phyloP scores from a whole-genome alignment of 1,140 invertebrate species.

The Drosophila rufa region DNA sequence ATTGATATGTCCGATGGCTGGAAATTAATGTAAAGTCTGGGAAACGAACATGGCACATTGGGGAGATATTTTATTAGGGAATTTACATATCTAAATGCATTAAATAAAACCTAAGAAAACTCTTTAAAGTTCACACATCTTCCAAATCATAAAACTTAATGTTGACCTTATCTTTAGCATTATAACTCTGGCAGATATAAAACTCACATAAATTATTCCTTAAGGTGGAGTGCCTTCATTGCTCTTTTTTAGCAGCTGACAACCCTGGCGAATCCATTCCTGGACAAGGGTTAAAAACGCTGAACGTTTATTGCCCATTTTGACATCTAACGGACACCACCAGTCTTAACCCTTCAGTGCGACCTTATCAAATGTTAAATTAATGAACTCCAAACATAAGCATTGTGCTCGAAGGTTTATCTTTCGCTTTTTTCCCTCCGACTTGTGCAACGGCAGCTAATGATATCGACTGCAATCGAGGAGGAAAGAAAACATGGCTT shows the following conservation, averaged over 20 bases:
- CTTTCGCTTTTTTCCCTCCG: slow-evolving; percentile 8
- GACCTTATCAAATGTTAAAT: slow-evolving; percentile 77
- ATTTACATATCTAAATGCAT: neutral
- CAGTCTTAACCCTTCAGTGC: slow-evolving; percentile 31
- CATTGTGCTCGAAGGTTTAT: slow-evolving; percentile 45
- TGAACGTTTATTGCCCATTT: slow-evolving; percentile 66
- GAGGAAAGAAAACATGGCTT: slow-evolving; percentile 56
- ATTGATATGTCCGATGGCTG: slow-evolving; percentile 18
- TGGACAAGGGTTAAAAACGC: slow-evolving; percentile 43
- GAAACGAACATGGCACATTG: neutral
- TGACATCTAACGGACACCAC: slow-evolving; percentile 55
- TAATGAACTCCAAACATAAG: slow-evolving; percentile 75
- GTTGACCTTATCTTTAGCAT: neutral
- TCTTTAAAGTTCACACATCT: neutral
- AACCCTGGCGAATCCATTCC: slow-evolving; percentile 65
- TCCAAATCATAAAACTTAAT: neutral
- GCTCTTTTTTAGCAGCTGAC: slow-evolving; percentile 40
- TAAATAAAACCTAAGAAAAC: neutral
- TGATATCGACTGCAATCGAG: slow-evolving; percentile 57
- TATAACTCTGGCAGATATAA: neutral
- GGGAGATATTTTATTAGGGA: neutral
- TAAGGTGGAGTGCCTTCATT: neutral
- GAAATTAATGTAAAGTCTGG: slow-evolving; percentile 12
- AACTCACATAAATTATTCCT: neutral
- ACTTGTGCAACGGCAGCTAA: slow-evolving; percentile 50